Evolutionary conservation across 1,140 invertebrate genomes (phyloP).

Genomic region (Euura lappo): DNA sequence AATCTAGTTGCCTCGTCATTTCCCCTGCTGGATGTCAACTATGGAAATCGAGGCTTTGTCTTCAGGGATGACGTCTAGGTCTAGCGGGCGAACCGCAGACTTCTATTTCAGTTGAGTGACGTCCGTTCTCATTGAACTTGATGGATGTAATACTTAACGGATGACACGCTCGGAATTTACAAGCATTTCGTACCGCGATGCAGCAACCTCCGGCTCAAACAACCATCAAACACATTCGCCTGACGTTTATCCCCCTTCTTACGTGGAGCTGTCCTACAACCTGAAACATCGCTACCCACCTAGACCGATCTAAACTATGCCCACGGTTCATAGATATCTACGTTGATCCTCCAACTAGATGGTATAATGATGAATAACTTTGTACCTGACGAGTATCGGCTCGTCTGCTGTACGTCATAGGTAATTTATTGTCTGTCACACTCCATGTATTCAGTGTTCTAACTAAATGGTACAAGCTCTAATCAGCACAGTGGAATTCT

Average conservation of each 20-base stretch:
- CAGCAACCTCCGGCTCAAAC: not conserved
- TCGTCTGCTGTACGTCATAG: too few species aligned
- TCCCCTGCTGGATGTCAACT: too few species aligned
- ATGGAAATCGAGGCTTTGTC: not conserved
- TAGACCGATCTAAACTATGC: not conserved
- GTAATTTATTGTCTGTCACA: too few species aligned
- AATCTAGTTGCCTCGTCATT: too few species aligned
- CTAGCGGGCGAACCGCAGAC: not conserved
- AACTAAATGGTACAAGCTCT: too few species aligned
- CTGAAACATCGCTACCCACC: not conserved
- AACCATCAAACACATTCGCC: not conserved
- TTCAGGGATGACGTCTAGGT: not conserved
- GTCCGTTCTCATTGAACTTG: not conserved
- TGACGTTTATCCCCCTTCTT: constrained; percentile 3
- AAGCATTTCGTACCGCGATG: not conserved
- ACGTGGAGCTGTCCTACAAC: not conserved
- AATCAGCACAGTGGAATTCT: too few species aligned
- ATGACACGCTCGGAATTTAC: not conserved
- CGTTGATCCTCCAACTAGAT: too few species aligned
- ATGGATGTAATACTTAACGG: not conserved
- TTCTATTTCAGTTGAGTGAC: not conserved
- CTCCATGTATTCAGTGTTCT: too few species aligned
- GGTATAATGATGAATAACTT: too few species aligned
- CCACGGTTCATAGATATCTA: not conserved
- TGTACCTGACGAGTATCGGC: too few species aligned